Evolutionary conservation across 2,113 vertebrate species (phyloP).

Genomic region (Trematomus loennbergii): DNA sequence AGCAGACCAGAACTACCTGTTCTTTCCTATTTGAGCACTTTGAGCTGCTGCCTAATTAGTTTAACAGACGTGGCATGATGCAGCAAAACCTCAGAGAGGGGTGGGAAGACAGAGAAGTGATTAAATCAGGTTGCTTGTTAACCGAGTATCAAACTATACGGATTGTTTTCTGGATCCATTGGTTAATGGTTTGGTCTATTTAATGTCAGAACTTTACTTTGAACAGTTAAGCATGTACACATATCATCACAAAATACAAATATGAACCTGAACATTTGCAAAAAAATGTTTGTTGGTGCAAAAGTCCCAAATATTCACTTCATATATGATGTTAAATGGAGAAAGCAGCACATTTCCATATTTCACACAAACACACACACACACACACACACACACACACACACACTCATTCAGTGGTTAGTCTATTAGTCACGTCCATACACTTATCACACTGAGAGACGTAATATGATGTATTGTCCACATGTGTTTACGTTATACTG

Average conservation of each 20-base stretch:
- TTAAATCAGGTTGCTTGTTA: no score
- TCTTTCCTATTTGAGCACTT: not conserved
- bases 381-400: no score
- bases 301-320: no score
- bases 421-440: not conserved
- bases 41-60: constrained; percentile 3
- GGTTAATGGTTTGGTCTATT: no score
- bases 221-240: no score
- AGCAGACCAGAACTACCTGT: not conserved
- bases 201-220: no score
- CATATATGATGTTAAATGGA: no score
- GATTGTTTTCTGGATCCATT: not conserved
- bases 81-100: not conserved
- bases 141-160: no score
- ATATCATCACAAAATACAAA: no score
- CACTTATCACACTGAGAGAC: not conserved
- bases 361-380: no score
- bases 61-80: constrained; percentile 20
- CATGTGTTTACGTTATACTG: constrained; percentile 4
- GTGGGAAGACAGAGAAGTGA: no score
- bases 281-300: not conserved
- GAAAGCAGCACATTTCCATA: no score
- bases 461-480: constrained; percentile 6
- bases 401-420: not conserved
- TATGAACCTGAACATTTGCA: not conserved